These are phyloP conservation scores for Pelagia noctiluca DNA, from an alignment of 30 jellyfish, hydroid and myxozoan genomes.

Conservation along the genomic window DNA sequence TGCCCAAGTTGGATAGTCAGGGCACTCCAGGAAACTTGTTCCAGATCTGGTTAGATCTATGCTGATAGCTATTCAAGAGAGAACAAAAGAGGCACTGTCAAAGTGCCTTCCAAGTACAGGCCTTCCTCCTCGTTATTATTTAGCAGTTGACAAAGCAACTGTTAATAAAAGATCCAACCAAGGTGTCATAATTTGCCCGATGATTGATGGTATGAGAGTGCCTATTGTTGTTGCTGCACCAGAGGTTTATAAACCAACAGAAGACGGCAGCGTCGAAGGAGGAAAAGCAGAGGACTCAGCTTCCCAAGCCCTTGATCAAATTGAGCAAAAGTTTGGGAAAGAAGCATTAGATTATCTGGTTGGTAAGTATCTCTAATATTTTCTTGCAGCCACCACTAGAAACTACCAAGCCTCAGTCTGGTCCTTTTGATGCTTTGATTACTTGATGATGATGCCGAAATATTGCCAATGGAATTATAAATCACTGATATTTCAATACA, in stretches of 20 bases:
- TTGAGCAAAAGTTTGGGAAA: background rate
- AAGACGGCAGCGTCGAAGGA: background rate
- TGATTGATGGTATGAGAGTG: conserved; percentile 11
- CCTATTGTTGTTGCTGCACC: conserved; percentile 36
- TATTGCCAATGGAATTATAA: too few relatives aligned
- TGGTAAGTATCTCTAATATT: background rate
- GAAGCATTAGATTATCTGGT: background rate
- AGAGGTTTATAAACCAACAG: conserved; percentile 20
- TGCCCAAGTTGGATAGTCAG: conserved; percentile 11
- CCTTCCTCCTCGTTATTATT: conserved; percentile 30
- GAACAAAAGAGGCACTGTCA: conserved; percentile 1
- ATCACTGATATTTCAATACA: too few relatives aligned
- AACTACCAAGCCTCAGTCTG: too few relatives aligned
- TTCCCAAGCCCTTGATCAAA: background rate
- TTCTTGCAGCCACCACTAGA: too few relatives aligned
- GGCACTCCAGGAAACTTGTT: background rate
- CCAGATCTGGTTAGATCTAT: background rate
- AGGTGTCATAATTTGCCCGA: conserved; percentile 10
- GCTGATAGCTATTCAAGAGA: background rate
- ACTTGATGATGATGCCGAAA: too few relatives aligned
- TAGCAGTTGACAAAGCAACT: conserved; percentile 21
- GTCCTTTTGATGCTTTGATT: too few relatives aligned
- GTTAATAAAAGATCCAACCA: conserved; percentile 21
- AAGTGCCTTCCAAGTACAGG: conserved; percentile 25
- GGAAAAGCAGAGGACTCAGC: background rate